Base-by-base conservation (phyloP, 92 coral and sea anemone species). In the Siderastrea siderea region DNA sequence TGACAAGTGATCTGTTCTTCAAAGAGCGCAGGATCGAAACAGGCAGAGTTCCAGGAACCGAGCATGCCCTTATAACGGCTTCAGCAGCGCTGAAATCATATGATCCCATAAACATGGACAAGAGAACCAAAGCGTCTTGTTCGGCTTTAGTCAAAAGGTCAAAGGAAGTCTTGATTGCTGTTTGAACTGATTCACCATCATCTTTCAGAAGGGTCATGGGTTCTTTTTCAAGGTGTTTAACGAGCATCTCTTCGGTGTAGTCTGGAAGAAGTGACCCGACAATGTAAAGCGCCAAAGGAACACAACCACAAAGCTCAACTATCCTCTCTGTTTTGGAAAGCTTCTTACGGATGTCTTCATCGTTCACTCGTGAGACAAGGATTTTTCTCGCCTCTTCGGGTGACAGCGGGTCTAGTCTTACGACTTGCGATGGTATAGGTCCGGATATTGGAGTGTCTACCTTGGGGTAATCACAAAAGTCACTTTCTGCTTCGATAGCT, bases 251-350 rank as follows among this genome's bases (percentile, higher is more conserved):
- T 64, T 66, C 64, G 13, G 48, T 84, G 81, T 65, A 66, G 17
- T 86, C 85, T 14, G 82, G 61, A 43, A 91, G 58, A 47, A 74
- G 80, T 15, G 88, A 76, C 4, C 91, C 85, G 6, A 86, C 77
- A 43, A 91, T 66, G 81, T 85, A 58, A 65, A 91, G 80, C 7
- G 88, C 94, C 19, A 91, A 86, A 46, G 94, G 94, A 4, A 57
- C 84, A 60, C 15, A 5, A 26, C 86, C 94, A 81, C 94, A 91
- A 3, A 91, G 81, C 4, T 91, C 26, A 1, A 82, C 91, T 60
- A 91, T 5, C 7, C 12, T 10, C 1, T 77, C 68, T 3, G 53
- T 43, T 10, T 44, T 16, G 38, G 51, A 57, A 44, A 77, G 52
- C 19, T 58, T 13, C 4, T 38, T 1, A 6, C 52, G 17, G 45